phyloP scores from a whole-genome alignment of 2,797 vertebrate species.

The Ctenochaetus hawaiiensis region DNA sequence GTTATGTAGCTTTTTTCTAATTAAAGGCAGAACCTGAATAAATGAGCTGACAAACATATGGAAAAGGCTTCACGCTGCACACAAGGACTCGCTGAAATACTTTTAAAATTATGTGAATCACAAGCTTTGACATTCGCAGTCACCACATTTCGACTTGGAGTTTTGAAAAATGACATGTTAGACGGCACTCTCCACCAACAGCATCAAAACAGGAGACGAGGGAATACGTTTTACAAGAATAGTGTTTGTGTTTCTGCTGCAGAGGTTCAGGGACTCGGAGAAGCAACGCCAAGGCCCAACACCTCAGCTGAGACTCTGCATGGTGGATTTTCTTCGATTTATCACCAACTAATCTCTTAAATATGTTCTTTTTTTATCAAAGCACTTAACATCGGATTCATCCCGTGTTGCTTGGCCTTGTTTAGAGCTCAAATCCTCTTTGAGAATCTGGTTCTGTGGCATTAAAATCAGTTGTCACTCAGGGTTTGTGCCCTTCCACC shows the following conservation, averaged over 20 bases:
- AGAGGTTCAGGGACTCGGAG: neutral
- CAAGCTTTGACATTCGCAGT: neutral
- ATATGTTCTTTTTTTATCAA: neutral
- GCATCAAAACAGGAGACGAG: conserved; percentile 1
- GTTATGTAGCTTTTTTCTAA: neutral
- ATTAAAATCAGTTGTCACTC: conserved; percentile 28
- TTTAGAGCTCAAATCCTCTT: conserved; percentile 7
- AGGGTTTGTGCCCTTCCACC: conserved; percentile 5
- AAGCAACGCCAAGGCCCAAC: too few species aligned
- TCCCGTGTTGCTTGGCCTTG: neutral
- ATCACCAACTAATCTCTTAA: neutral
- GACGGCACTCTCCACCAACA: neutral
- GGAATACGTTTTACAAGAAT: neutral
- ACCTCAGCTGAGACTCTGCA: neutral
- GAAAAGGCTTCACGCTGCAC: neutral
- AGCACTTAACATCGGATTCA: neutral
- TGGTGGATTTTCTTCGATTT: neutral
- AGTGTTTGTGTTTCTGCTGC: neutral
- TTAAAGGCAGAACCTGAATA: neutral
- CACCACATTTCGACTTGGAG: neutral
- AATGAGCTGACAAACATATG: neutral
- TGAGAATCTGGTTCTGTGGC: neutral
- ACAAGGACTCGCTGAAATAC: neutral
- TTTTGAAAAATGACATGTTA: too few species aligned
- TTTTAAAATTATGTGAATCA: conserved; percentile 13